Conservation (phyloP, 2,113 vertebrate genomes). For the Seriola aureovittata region DNA sequence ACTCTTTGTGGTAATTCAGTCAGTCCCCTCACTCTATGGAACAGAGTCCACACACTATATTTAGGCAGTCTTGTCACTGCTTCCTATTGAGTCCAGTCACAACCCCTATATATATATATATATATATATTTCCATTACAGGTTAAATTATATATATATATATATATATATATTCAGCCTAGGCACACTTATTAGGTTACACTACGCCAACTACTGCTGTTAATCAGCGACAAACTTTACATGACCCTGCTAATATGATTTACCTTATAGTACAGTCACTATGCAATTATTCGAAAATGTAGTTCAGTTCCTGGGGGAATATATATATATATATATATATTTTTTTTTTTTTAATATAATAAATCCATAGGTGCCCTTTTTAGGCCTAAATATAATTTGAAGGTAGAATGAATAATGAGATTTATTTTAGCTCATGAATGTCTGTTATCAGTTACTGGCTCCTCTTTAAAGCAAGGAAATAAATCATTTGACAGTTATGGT, state of each 20-base stretch:
- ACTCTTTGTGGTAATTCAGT: conserved; percentile 33
- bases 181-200: conserved; percentile 26
- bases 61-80: conserved; percentile 67
- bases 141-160: no score
- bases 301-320: no score
- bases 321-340: no score
- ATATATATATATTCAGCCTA: conserved; percentile 18
- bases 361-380: neutral
- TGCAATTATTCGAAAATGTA: neutral
- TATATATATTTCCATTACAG: no score
- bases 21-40: conserved; percentile 46
- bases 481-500: neutral
- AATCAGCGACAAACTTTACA: neutral
- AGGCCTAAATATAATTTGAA: neutral
- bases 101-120: neutral
- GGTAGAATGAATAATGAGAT: neutral
- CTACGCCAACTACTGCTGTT: neutral
- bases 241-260: neutral
- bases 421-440: neutral
- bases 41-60: conserved; percentile 66
- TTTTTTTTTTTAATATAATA: neutral
- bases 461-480: neutral
- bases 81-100: conserved; percentile 57
- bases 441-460: neutral
- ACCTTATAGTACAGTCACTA: neutral